Conservation (phyloP, 2,888 invertebrate genomes). For the Agriopis aurantiaria region DNA sequence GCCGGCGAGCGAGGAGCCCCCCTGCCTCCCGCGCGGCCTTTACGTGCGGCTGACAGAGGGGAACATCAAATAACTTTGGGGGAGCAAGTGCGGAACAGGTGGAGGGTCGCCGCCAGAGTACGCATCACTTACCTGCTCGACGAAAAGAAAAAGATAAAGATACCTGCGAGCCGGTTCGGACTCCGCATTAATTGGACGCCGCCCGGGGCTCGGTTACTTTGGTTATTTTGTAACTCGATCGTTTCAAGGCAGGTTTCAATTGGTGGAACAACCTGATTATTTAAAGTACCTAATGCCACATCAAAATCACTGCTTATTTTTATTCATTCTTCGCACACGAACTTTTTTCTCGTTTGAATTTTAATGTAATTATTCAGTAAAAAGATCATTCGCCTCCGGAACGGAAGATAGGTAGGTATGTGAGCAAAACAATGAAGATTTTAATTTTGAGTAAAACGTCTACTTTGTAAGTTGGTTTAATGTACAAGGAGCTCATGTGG, state of each 20-base stretch:
- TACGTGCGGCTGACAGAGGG: constrained; percentile 60
- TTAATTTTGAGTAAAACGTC: constrained; percentile 48
- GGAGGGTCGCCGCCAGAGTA: constrained; percentile 58
- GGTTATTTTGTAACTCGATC: constrained; percentile 56
- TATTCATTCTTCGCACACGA: constrained; percentile 20
- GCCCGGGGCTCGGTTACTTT: constrained; percentile 58
- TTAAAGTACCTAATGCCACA: constrained; percentile 19
- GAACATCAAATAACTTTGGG: constrained; percentile 59
- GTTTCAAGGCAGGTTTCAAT: constrained; percentile 39
- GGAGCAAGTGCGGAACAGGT: constrained; percentile 69
- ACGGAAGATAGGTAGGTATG: constrained; percentile 21
- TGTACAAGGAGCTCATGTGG: constrained; percentile 34
- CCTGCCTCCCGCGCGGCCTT: constrained; percentile 57
- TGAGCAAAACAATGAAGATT: constrained; percentile 37
- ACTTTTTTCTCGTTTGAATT: constrained; percentile 12
- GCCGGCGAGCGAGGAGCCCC: constrained; percentile 54
- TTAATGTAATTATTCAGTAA: constrained; percentile 25
- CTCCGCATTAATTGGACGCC: constrained; percentile 73
- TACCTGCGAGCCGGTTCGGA: constrained; percentile 74
- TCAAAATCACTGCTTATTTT: constrained; percentile 22
- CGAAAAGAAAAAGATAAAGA: constrained; percentile 51
- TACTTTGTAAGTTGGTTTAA: constrained; percentile 29
- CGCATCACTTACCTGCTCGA: constrained; percentile 76
- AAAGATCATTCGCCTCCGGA: constrained; percentile 29
- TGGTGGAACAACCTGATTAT: constrained; percentile 29